Evolutionary conservation across 2,113 vertebrate genomes (phyloP), one percentile per base, ranked within the genome.

Genomic region (Microcebus jonahi): DNA sequence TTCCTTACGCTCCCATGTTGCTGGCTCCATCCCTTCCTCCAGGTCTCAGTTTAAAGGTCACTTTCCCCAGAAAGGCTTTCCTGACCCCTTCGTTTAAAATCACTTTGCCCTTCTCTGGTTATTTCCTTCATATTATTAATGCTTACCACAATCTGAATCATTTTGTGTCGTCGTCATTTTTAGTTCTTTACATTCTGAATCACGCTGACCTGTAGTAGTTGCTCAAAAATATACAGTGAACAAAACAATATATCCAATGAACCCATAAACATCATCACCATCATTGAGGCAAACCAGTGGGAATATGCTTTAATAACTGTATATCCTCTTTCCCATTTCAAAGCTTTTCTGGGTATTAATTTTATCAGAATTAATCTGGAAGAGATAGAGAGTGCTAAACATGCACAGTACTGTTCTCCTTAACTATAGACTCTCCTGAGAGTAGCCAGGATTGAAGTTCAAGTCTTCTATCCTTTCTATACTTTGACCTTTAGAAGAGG

Each of bases 181-280:
- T 82, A n/a, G 39, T 50, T 61, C 27, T 91, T 92, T 96, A 55
- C 12, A 68, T 90, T 45, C 65, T 81, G 53, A 94, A 79, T 55
- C 23, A 34, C 42, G 39, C 36, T 88, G 59, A 48, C 23, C 73
- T 10, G 27, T 18, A 31, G 23, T 29, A 67, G 57, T 73, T 80
- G 2, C 25, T 93, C 75, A 76, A 84, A 90, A 92, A 23, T n/a
- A 61, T 53, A n/a, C 27, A 36, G 48, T 53, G 25, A 95, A 90
- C 84, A 61, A 95, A 93, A 90, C 11, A 91, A 57, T 42, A 4
- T 8, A 71, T 50, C 12, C 21, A 42, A 18, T 83, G 23, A 91
- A 82, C 27, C 34, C 67, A 91, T 27, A 71, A 92, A 76, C 27
- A 67, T 12, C 14, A 75, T 42, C 15, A 91, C 14, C 31, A 50